Evolutionary conservation across 2,113 vertebrate genomes (phyloP), one percentile per base, ranked within the genome.

Genomic region (Hippopotamus amphibius): DNA sequence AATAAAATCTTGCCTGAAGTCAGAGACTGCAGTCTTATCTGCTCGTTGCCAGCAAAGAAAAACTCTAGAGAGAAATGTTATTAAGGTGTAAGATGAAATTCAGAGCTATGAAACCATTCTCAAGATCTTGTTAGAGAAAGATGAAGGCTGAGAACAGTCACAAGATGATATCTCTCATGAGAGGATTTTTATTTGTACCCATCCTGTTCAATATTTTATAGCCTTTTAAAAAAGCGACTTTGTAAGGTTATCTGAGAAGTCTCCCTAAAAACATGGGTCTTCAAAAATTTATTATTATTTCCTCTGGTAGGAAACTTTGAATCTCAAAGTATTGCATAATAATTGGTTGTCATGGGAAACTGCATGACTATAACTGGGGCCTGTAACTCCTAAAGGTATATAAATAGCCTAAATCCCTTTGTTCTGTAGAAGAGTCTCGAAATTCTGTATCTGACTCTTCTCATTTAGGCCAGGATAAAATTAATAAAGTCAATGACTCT

Each of bases 311-410:
- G 90, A 96, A 96, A 96, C 24, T 80, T 88, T 2, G 41, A 95
- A 57, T 95, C 59, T 55, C 53, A 90, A 93, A 92, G 87, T 6
- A 28, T 65, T 95, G 90, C 93, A 92, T 92, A 88, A 88, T 91
- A 96, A 96, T 97, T 96, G 93, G 96, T 98, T 96, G 94, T 95
- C 97, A 98, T 87, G 96, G 96, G 96, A 97, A 95, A 96, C 93
- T 5, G 65, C 65, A 53, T 30, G 85, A 80, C 93, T 90, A 41
- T 85, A 90, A 71, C 85, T 88, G 50, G 80, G 48, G 22, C 79
- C 69, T 85, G 71, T 85, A 95, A 93, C 65, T 96, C 84, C 30
- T 71, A 55, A 89, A 91, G 80, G 81, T 84, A 87, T 92, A 97
- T 95, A 95, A 97, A 97, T 97, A 98, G 93, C 90, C 53, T 61